Conservation (phyloP, 2,797 vertebrate species). For the Anabas testudineus region DNA sequence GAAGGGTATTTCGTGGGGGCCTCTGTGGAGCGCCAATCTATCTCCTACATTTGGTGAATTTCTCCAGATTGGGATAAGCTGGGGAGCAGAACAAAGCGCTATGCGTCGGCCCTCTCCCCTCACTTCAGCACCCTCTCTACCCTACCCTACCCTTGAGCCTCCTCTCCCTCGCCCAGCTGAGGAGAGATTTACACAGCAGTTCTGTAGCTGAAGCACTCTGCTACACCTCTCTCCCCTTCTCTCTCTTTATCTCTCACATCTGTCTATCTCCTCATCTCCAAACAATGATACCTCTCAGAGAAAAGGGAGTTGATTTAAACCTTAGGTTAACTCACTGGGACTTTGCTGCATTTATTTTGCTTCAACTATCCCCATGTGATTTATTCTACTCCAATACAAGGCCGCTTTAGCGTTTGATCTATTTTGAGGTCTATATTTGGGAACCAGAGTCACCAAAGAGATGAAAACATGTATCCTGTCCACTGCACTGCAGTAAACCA, state of each 20-base stretch:
- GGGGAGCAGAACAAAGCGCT: conserved; percentile 91
- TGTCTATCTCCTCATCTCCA: conserved; percentile 56
- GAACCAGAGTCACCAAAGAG: conserved; percentile 27
- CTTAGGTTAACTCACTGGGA: conserved; percentile 64
- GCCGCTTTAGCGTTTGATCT: conserved; percentile 21
- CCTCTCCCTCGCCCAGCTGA: conserved; percentile 85
- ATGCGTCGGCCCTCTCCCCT: conserved; percentile 50
- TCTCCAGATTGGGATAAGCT: conserved; percentile 88
- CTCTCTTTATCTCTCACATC: conserved; percentile 45
- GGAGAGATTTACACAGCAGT: conserved; percentile 91
- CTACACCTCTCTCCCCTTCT: conserved; percentile 45
- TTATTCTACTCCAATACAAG: conserved; percentile 47
- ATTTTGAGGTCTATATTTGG: conserved; percentile 54
- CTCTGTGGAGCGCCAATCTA: conserved; percentile 90
- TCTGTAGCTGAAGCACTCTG: conserved; percentile 85
- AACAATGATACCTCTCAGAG: conserved; percentile 62
- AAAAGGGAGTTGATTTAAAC: conserved; percentile 71
- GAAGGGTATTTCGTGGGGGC: conserved; percentile 90
- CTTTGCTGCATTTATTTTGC: conserved; percentile 57
- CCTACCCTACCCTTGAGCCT: conserved; percentile 56
- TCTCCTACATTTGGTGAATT: conserved; percentile 92
- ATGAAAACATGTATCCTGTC: conserved; percentile 6
- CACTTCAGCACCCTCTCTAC: conserved; percentile 56
- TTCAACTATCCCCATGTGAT: conserved; percentile 44
- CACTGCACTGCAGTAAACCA: conserved; percentile 27